Base-by-base conservation (phyloP, 2,797 vertebrate genomes). In the Pangasius macronema region DNA sequence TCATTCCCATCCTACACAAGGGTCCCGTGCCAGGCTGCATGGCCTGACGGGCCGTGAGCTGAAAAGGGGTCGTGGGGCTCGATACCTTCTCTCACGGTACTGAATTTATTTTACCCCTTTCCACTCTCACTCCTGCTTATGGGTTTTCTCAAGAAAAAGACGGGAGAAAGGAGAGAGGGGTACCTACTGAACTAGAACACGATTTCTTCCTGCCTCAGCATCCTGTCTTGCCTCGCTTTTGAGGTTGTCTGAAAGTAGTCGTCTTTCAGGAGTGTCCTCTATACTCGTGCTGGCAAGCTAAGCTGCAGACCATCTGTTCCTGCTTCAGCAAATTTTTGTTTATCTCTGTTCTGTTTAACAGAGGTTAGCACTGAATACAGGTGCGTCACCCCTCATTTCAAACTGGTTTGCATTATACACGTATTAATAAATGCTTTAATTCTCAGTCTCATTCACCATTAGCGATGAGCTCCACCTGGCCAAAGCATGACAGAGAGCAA, bases 401-500 rank as follows among this genome's bases (percentile, higher is more conserved):
- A 81, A 63, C 68, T 85, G 67, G 33, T 72, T 77, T 85, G 82
- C 77, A 53, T 59, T 88, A 80, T 87, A 22, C 85, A n/a, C 77
- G 49, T 24, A 33, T 57, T 85, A 88, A 91, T 87, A 86, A 85
- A 86, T 88, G 89, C 65, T 85, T 83, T 85, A 73, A 89, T 85
- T 86, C 46, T 87, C 65, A 61, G 59, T 72, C 83, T 30, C 16
- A 57, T 83, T 53, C 87, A 84, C 84, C 80, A 84, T 92, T 89
- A 90, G 87, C 84, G 53, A 87, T 84, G 84, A 77, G 73, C 86
- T 61, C 27, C 92, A 93, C 92, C 93, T 94, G 93, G 92, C 79
- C 86, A 2, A 2, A 1, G 79, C 87, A 77, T 90, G 93, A 91
- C 93, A 90, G 88, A 92, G 92, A 93, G 90, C 79, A 91, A 94